phyloP scores from a whole-genome alignment of 1,140 invertebrate species.

The Scaptomyza pallida region DNA sequence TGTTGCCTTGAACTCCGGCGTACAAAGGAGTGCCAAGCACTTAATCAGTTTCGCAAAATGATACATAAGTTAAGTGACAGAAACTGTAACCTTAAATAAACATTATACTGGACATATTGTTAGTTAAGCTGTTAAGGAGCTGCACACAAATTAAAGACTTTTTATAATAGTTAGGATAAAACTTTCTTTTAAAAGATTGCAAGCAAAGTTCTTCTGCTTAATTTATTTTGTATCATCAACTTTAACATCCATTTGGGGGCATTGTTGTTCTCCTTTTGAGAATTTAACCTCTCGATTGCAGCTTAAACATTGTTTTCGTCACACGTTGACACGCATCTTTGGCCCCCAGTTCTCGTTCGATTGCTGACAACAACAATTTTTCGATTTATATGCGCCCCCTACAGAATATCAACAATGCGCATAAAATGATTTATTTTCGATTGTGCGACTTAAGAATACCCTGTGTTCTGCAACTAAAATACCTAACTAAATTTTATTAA shows the following conservation, averaged over 20 bases:
- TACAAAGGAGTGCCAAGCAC: conserved; percentile 21
- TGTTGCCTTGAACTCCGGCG: conserved; percentile 26
- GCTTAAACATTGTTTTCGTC: conserved; percentile 61
- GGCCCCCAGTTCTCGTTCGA: conserved; percentile 7
- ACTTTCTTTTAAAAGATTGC: too few species aligned
- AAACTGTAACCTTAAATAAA: conserved; percentile 1
- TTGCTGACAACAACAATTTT: conserved; percentile 42
- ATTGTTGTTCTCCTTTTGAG: conserved; percentile 6
- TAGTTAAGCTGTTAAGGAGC: not conserved
- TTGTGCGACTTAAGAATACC: not conserved
- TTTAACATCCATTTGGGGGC: conserved; percentile 3
- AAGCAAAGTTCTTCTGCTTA: too few species aligned
- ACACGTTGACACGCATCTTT: conserved; percentile 53
- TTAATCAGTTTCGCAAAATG: conserved; percentile 31
- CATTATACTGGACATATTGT: too few species aligned
- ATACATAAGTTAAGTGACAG: conserved; percentile 9
- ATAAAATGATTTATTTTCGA: not conserved
- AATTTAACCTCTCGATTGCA: conserved; percentile 11
- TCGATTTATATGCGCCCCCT: conserved; percentile 68
- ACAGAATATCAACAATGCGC: conserved; percentile 10
- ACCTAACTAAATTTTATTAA: too few species aligned
- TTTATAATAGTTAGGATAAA: too few species aligned
- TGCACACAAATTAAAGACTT: not conserved
- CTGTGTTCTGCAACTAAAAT: not conserved
- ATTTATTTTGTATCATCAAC: not conserved